phyloP scores from a whole-genome alignment of 1,140 invertebrate species.

The Pseudomyrmex pallidus region DNA sequence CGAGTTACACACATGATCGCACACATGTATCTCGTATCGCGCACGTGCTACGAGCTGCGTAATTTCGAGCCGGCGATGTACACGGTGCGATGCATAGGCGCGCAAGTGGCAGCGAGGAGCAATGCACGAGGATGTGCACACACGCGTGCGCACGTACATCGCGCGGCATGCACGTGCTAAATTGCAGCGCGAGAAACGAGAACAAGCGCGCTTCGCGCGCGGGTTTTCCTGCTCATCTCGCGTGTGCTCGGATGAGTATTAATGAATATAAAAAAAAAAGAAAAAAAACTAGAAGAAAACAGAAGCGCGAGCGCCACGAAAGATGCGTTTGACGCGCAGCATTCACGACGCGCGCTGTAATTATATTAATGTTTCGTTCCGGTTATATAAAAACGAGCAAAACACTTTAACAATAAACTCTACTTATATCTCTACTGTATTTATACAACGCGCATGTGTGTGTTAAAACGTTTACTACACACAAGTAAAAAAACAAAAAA shows the following conservation, averaged over 20 bases:
- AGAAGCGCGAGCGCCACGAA: background rate
- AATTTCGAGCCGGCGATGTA: conserved; percentile 58
- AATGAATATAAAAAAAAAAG: conserved; percentile 28
- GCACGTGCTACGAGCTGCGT: conserved; percentile 44
- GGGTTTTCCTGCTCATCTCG: conserved; percentile 52
- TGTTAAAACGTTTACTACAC: too few relatives aligned
- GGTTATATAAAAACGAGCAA: background rate
- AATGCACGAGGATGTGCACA: conserved; percentile 56
- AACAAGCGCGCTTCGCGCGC: conserved; percentile 23
- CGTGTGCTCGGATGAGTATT: conserved; percentile 8
- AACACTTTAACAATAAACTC: background rate
- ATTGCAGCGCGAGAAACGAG: conserved; percentile 62
- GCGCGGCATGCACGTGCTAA: conserved; percentile 70
- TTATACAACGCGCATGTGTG: background rate
- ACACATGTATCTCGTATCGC: conserved; percentile 38
- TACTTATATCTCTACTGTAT: background rate
- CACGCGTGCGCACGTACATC: conserved; percentile 70
- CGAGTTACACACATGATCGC: conserved; percentile 14
- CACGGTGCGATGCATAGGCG: conserved; percentile 35
- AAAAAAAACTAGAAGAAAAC: too few relatives aligned
- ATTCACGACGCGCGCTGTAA: background rate
- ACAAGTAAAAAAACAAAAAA: too few relatives aligned
- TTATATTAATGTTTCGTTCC: conserved; percentile 3
- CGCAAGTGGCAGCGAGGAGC: conserved; percentile 58
- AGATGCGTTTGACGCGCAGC: background rate